Evolutionary conservation across 2,797 vertebrate genomes (phyloP).

Genomic region (Okamejei kenojei): DNA sequence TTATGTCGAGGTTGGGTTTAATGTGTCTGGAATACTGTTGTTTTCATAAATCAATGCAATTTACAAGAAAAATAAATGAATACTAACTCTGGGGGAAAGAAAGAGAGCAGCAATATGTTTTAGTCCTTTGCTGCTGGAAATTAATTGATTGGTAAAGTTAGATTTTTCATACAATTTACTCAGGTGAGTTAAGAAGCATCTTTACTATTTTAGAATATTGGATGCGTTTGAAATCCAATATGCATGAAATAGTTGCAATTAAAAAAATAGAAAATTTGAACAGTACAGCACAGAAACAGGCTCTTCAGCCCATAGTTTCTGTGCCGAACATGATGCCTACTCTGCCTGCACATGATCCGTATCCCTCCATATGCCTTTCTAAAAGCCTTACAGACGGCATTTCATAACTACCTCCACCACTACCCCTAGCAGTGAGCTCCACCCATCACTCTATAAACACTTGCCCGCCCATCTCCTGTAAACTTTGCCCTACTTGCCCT

Average conservation of each 20-base stretch:
- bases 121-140: background rate
- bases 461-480: too few relatives aligned
- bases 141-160: background rate
- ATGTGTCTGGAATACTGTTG: background rate
- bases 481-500: too few relatives aligned
- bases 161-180: background rate
- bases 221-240: background rate
- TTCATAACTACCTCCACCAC: too few relatives aligned
- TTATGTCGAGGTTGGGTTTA: background rate
- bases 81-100: background rate
- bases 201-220: background rate
- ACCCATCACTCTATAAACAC: too few relatives aligned
- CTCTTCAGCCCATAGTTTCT: too few relatives aligned
- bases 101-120: background rate
- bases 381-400: too few relatives aligned
- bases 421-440: too few relatives aligned
- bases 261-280: background rate
- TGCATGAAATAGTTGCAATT: background rate
- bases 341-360: too few relatives aligned
- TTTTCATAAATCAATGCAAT: background rate
- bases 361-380: too few relatives aligned
- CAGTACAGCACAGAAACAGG: too few relatives aligned
- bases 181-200: background rate
- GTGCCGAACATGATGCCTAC: too few relatives aligned
- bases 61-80: background rate